These are phyloP conservation scores for Prolemur simus DNA, from an alignment of 2,113 vertebrate genomes.

Conservation along the genomic window DNA sequence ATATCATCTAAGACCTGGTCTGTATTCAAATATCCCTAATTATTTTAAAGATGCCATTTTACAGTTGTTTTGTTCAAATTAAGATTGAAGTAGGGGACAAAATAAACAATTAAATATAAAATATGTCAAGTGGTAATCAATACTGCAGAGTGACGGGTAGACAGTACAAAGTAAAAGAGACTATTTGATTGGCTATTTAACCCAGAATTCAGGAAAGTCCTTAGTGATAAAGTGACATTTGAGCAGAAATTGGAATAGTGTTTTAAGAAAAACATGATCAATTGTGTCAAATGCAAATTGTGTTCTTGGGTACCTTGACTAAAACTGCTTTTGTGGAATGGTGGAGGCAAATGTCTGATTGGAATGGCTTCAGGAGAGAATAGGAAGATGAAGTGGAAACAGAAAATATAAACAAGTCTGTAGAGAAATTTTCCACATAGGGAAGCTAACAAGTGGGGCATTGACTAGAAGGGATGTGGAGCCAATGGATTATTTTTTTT, in stretches of 20 bases:
- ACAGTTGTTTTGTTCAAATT: background rate
- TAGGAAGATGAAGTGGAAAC: background rate
- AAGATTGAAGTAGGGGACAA: background rate
- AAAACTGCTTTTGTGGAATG: background rate
- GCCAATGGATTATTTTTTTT: background rate
- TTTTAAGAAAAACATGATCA: background rate
- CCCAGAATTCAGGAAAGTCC: background rate
- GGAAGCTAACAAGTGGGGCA: background rate
- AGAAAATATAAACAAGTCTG: background rate
- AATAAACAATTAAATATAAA: slow-evolving; percentile 14
- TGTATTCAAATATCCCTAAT: background rate
- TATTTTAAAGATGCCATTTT: slow-evolving; percentile 11
- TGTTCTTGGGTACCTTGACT: background rate
- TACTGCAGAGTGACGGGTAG: background rate
- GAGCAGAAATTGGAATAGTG: background rate
- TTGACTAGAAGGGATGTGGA: background rate
- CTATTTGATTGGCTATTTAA: background rate
- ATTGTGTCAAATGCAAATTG: background rate
- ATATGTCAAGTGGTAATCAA: background rate
- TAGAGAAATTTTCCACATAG: background rate
- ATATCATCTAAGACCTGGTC: background rate
- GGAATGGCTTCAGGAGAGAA: background rate
- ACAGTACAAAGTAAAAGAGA: background rate
- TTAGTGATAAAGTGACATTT: background rate
- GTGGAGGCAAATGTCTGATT: background rate